A percentile compares a stretch with the other conserved stretches of the same genome.
Evolutionary conservation across 1,140 invertebrate species (phyloP).

Genomic region (Nephotettix cincticeps): DNA sequence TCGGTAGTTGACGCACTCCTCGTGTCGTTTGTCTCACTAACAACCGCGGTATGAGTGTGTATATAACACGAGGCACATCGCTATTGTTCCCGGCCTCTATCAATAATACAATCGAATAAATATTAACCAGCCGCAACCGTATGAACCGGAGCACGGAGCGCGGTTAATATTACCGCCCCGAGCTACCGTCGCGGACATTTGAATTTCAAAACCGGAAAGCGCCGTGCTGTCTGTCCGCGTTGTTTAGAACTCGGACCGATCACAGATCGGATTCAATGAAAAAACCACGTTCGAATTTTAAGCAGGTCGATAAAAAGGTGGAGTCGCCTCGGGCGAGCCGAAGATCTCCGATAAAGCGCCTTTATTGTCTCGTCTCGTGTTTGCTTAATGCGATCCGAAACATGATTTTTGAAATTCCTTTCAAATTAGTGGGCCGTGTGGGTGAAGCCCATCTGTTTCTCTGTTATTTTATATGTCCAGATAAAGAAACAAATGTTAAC

Average conservation of each 20-base stretch:
- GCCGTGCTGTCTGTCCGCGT: constrained; percentile 25
- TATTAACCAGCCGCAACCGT: constrained; percentile 8
- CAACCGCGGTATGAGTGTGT: background rate
- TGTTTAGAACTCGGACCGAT: constrained; percentile 25
- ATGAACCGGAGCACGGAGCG: background rate
- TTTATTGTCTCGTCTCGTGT: constrained; percentile 26
- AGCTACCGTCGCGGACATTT: constrained; percentile 24
- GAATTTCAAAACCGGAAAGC: constrained; percentile 27
- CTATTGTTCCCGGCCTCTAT: constrained; percentile 2
- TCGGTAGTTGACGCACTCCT: background rate
- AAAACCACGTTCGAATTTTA: constrained; percentile 30
- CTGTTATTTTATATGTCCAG: constrained; percentile 19
- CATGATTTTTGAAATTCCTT: constrained; percentile 28
- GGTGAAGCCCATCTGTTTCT: constrained; percentile 3
- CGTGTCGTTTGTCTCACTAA: background rate
- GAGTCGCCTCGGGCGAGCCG: background rate
- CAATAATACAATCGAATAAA: constrained; percentile 24
- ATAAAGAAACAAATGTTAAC: constrained; percentile 21
- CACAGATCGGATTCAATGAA: constrained; percentile 25
- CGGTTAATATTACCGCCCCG: constrained; percentile 11
- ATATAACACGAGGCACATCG: background rate
- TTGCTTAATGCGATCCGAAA: constrained; percentile 24
- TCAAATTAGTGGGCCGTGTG: constrained; percentile 22
- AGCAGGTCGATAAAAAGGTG: constrained; percentile 24
- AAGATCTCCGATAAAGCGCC: constrained; percentile 2